Conservation (phyloP, 2,113 vertebrate species). For the Pagrus major region DNA sequence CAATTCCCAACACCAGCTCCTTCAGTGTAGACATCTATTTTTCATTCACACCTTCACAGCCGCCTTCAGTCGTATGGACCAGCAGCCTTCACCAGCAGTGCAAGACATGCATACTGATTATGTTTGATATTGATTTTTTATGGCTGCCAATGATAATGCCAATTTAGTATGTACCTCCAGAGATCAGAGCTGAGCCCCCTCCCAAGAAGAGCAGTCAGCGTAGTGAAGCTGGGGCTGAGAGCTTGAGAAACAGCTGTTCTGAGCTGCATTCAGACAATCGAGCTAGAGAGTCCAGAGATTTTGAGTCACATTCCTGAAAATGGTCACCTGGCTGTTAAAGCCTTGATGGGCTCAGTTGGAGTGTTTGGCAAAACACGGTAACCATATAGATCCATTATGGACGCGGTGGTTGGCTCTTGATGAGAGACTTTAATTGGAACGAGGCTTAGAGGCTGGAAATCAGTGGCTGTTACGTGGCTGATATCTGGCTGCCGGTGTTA, state of each 20-base stretch:
- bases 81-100: constrained; percentile 63
- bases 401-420: constrained; percentile 53
- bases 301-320: constrained; percentile 40
- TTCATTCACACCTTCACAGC: constrained; percentile 63
- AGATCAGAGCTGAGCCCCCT: constrained; percentile 32
- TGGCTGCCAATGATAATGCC: constrained; percentile 45
- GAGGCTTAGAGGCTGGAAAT: constrained; percentile 66
- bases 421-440: constrained; percentile 68
- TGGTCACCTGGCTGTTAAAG: constrained; percentile 10
- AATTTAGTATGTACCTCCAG: constrained; percentile 48
- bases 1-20: constrained; percentile 20
- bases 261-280: constrained; percentile 17
- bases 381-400: constrained; percentile 65
- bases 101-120: constrained; percentile 66
- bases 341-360: constrained; percentile 40
- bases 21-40: constrained; percentile 46
- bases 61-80: constrained; percentile 41
- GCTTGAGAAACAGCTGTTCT: constrained; percentile 44
- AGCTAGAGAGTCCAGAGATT: constrained; percentile 25
- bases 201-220: constrained; percentile 43
- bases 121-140: constrained; percentile 69
- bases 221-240: constrained; percentile 33
- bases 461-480: constrained; percentile 63
- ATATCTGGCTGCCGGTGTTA: constrained; percentile 71
- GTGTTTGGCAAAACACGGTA: constrained; percentile 61